phyloP scores from a whole-genome alignment of 2,797 vertebrate species.

The Pempheris klunzingeri region DNA sequence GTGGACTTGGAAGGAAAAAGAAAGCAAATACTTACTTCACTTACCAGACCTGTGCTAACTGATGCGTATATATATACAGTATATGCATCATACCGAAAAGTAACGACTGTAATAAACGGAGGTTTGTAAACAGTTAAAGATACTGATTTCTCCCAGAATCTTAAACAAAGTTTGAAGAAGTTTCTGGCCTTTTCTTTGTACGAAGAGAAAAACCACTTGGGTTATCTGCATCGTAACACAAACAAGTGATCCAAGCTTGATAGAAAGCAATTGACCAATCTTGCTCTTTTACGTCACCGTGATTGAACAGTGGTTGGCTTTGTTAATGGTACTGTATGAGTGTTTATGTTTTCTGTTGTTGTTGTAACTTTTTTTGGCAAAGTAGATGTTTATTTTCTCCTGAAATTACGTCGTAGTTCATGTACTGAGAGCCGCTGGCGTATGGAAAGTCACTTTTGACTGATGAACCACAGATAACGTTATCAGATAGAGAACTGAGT shows the following conservation, averaged over 20 bases:
- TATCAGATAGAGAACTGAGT: conserved; percentile 18
- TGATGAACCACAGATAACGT: conserved; percentile 38
- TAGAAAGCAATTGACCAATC: conserved; percentile 15
- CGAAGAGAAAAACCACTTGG: background rate
- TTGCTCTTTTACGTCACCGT: conserved; percentile 27
- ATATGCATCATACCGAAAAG: conserved; percentile 31
- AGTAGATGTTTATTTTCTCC: conserved; percentile 39
- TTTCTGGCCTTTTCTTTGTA: conserved; percentile 13
- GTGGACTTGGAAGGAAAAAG: conserved; percentile 2
- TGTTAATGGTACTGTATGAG: conserved; percentile 31
- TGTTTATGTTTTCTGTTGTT: conserved; percentile 28
- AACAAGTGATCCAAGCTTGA: conserved; percentile 38
- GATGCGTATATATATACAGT: conserved; percentile 34
- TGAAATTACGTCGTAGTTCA: conserved; percentile 36
- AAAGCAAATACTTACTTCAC: too few relatives aligned
- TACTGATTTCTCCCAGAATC: too few relatives aligned
- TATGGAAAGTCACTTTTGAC: conserved; percentile 7
- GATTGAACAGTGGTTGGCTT: conserved; percentile 38
- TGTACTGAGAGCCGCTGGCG: conserved; percentile 18
- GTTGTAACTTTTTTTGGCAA: conserved; percentile 25
- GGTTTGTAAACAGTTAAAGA: conserved; percentile 17
- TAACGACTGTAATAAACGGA: conserved; percentile 30
- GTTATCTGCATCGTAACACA: conserved; percentile 46
- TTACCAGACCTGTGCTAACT: conserved; percentile 56
- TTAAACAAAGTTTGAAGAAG: too few relatives aligned